Evolutionary conservation across 2,888 invertebrate species (phyloP), one percentile per base, ranked within the genome.

Genomic region (Habroteleia sp.): DNA sequence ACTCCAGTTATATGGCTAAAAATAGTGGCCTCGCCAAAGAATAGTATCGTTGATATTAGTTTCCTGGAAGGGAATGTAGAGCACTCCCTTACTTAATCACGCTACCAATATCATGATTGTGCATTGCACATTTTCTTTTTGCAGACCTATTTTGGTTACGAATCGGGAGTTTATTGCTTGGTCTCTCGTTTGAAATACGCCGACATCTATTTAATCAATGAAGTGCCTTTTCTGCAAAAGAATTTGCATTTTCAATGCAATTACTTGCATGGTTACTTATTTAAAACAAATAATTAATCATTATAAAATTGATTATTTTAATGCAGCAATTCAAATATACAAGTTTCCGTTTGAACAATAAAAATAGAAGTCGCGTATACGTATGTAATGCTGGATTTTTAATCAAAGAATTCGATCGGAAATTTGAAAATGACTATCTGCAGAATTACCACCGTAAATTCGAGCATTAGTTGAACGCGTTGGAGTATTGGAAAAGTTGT

Each of bases 21-120:
- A 74, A 74, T 69, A 74, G 66, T 68, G 54, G 41, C 62, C 42
- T 50, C 63, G 62, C 31, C 7, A 41, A 58, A 65, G 50, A 44
- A 69, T 58, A 56, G 42, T 39, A 31, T n/a, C 14, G 11, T 56
- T 25, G 48, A 41, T 52, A 42, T 44, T 39, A 63, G 60, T 74
- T 74, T 69, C 69, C 69, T 27, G 63, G 69, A 74, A 63, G 50
- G 69, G 58, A 63, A 74, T 69, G 63, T 63, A 37, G 74, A 63
- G 33, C 74, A 74, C 52, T 46, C 58, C 52, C 72, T 58, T 63
- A 14, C 50, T 56, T 46, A 56, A 62, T 63, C 54, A 54, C 20
- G 41, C 17, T 20, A 41, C 20, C 25, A 23, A 54, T 46, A 71
- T 11, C 25, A 16, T 31, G 31, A 13, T 5, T 50, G 68, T 25